Evolutionary conservation across 2,797 vertebrate genomes (phyloP), one percentile per base, ranked within the genome.

Genomic region (Phoeniculus purpureus): DNA sequence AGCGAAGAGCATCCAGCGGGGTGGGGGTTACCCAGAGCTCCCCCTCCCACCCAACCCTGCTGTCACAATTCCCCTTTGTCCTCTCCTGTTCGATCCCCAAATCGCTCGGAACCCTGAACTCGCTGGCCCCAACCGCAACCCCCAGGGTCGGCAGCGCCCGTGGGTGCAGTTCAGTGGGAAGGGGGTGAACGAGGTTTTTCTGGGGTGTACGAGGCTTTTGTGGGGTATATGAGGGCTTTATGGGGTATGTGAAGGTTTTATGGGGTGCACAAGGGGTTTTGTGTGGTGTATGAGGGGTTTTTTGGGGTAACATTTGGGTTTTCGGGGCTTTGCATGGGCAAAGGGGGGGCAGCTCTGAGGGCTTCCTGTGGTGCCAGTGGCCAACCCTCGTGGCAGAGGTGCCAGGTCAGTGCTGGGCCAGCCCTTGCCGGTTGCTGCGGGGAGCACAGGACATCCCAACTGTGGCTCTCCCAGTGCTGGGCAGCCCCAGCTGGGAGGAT

Each of bases 331-430:
- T 17, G 34, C 59, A 1, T 0, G 12, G 40, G 48, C 14, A 19
- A 2, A 4, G 31, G 31, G 31, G 31, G 50, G 20, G 32, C 37
- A n/a, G 29, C 55, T 32, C 5, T 2, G 25, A 13, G 31, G 34
- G 25, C 9, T n/a, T 5, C 31, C 23, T 7, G 18, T 5, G 9
- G 7, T 6, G 54, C 45, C 3, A 5, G 8, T 1, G 19, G 23
- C 17, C 34, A 27, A 15, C 7, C 7, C 10, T 26, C 4, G 1
- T 13, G 0, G 29, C 47, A 15, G 64, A 8, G 15, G 5, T 2
- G 56, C 48, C 37, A 2, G 37, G 20, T 17, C 5, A 26, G n/a
- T 22, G 59, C 66, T 2, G 5, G 1, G 50, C 56, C 64, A 37
- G 27, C 31, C 68, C 61, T 40, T 2, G 8, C 37, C 37, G 37